These are phyloP conservation scores for Drosophila littoralis DNA, from an alignment of 1,140 invertebrate species.

Conservation along the genomic window DNA sequence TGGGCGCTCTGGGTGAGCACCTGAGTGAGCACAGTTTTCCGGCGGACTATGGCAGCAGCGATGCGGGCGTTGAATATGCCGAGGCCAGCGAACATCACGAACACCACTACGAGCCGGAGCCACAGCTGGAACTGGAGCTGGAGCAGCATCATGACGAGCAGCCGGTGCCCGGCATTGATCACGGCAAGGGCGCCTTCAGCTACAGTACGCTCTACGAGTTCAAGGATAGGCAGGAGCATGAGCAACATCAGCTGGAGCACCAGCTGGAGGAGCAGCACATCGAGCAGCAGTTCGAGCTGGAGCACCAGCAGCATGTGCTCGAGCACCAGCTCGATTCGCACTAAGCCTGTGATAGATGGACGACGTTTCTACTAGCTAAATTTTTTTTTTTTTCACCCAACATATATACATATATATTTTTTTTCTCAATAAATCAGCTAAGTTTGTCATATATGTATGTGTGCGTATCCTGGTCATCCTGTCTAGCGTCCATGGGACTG, in stretches of 20 bases:
- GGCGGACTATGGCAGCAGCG: conserved; percentile 60
- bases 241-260: conserved; percentile 59
- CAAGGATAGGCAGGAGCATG: conserved; percentile 70
- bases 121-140: conserved; percentile 12
- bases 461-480: neutral
- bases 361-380: conserved; percentile 14
- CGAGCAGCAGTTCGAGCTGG: conserved; percentile 49
- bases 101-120: conserved; percentile 51
- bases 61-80: conserved; percentile 62
- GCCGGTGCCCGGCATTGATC: conserved; percentile 76
- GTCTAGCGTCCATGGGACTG: conserved; percentile 31
- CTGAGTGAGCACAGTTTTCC: conserved; percentile 66
- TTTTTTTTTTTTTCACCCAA: conserved; percentile 28
- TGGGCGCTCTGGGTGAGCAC: conserved; percentile 65
- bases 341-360: conserved; percentile 24
- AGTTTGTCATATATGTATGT: conserved; percentile 12
- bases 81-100: conserved; percentile 67
- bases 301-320: conserved; percentile 45
- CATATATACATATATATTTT: conserved; percentile 5
- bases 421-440: conserved; percentile 32
- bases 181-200: conserved; percentile 79
- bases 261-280: conserved; percentile 58
- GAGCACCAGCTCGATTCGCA: conserved; percentile 39
- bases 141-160: conserved; percentile 43
- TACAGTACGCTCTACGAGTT: conserved; percentile 80